Evolutionary conservation across 2,888 invertebrate genomes (phyloP).

Genomic region (Lucinisca nassula): DNA sequence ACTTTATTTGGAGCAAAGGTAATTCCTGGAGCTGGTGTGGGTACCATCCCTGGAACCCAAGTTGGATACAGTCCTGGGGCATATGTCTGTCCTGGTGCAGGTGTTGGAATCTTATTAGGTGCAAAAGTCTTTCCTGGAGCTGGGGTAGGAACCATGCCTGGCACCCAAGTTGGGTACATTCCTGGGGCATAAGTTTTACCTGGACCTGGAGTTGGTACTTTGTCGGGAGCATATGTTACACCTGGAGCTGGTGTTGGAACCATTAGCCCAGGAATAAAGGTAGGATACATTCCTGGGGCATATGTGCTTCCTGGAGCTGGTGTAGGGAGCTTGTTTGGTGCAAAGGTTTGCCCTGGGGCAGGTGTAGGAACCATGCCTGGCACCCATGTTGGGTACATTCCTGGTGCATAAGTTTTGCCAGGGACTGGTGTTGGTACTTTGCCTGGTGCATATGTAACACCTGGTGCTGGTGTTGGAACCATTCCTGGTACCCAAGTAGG

Average conservation of each 20-base stretch:
- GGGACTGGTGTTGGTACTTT: constrained; percentile 47
- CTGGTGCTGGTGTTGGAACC: constrained; percentile 67
- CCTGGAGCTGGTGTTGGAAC: constrained; percentile 72
- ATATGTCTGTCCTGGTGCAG: constrained; percentile 64
- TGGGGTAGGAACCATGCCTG: constrained; percentile 70
- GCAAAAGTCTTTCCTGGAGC: constrained; percentile 60
- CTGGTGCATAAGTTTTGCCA: constrained; percentile 23
- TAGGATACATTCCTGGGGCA: constrained; percentile 60
- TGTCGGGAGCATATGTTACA: constrained; percentile 65
- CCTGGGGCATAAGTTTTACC: constrained; percentile 68
- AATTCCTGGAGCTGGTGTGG: constrained; percentile 66
- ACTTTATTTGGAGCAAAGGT: constrained; percentile 64
- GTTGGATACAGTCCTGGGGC: constrained; percentile 64
- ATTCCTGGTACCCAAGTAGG: constrained; percentile 69
- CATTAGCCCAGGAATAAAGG: constrained; percentile 64
- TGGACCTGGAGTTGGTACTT: constrained; percentile 69
- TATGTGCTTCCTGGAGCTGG: constrained; percentile 58
- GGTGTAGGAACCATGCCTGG: constrained; percentile 29
- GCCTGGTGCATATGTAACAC: constrained; percentile 51
- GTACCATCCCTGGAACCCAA: constrained; percentile 66
- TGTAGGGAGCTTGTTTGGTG: constrained; percentile 62
- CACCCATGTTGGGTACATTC: constrained; percentile 8
- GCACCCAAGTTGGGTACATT: constrained; percentile 64
- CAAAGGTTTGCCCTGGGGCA: constrained; percentile 34
- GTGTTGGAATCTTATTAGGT: constrained; percentile 69